These are phyloP conservation scores for Entelurus aequoreus DNA, from an alignment of 2,113 vertebrate species.

Conservation along the genomic window DNA sequence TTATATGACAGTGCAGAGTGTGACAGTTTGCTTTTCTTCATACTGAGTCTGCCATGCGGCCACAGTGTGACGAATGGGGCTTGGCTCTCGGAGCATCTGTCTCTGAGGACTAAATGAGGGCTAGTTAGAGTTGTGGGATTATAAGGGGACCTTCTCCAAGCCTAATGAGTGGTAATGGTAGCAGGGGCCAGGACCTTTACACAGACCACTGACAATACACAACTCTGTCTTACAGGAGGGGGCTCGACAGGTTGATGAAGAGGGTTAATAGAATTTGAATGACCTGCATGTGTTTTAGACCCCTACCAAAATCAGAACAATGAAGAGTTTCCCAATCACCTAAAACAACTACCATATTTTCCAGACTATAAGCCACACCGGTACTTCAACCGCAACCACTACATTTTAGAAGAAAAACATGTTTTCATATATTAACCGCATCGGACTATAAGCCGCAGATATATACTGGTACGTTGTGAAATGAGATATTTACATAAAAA, in stretches of 20 bases:
- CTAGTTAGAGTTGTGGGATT: constrained; percentile 61
- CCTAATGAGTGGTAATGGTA: constrained; percentile 44
- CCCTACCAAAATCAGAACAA: not conserved
- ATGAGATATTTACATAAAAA: too few species aligned
- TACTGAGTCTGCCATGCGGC: constrained; percentile 59
- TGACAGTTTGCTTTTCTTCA: constrained; percentile 64
- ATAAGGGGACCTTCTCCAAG: constrained; percentile 49
- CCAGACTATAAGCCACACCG: not conserved
- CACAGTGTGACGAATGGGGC: constrained; percentile 69
- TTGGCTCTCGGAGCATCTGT: constrained; percentile 66
- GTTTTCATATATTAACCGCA: too few species aligned
- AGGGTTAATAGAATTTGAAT: not conserved
- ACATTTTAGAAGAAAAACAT: too few species aligned
- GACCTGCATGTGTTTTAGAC: not conserved
- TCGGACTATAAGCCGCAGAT: too few species aligned
- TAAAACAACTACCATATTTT: not conserved
- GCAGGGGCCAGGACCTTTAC: constrained; percentile 45
- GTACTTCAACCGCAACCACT: too few species aligned
- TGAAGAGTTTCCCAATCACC: not conserved
- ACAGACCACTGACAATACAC: constrained; percentile 50
- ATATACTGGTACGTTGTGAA: too few species aligned
- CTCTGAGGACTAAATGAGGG: constrained; percentile 60
- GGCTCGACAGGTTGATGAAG: constrained; percentile 27
- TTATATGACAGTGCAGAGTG: constrained; percentile 64
- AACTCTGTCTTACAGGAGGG: constrained; percentile 26